phyloP scores from a whole-genome alignment of 2,113 vertebrate species.

The Calypte anna region DNA sequence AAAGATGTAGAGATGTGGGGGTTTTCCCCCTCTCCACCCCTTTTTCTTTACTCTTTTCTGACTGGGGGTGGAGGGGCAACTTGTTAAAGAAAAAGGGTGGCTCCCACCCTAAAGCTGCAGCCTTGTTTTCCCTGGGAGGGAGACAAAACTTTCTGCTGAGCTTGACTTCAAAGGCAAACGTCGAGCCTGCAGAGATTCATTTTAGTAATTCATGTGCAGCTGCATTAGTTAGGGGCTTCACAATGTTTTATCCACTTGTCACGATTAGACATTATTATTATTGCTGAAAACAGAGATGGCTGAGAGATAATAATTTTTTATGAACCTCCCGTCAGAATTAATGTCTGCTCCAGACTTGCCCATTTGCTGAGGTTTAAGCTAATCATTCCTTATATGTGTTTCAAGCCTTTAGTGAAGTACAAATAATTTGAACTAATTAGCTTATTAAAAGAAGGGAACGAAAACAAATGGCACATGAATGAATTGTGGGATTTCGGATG shows the following conservation, averaged over 20 bases:
- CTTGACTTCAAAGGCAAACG: conserved; percentile 40
- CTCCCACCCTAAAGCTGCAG: neutral
- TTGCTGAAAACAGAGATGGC: conserved; percentile 74
- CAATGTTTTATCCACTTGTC: conserved; percentile 74
- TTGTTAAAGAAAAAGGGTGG: neutral
- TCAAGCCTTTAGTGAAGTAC: conserved; percentile 79
- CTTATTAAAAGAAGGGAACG: conserved; percentile 79
- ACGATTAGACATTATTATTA: conserved; percentile 74
- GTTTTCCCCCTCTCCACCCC: neutral
- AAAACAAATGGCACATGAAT: conserved; percentile 83
- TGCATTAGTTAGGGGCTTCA: conserved; percentile 67
- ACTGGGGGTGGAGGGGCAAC: neutral
- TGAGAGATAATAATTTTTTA: conserved; percentile 77
- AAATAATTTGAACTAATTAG: conserved; percentile 85
- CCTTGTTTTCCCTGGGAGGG: neutral
- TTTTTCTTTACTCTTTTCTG: neutral
- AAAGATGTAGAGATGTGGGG: rapidly evolving
- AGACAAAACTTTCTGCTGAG: conserved; percentile 50
- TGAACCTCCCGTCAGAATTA: conserved; percentile 77
- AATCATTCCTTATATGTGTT: conserved; percentile 79
- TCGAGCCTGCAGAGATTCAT: conserved; percentile 38
- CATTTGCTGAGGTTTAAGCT: conserved; percentile 74
- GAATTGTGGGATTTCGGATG: conserved; percentile 77
- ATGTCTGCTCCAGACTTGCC: conserved; percentile 65
- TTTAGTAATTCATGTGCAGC: conserved; percentile 68